Evolutionary conservation across 2,797 vertebrate species (phyloP).

Genomic region (Geotrypetes seraphini): DNA sequence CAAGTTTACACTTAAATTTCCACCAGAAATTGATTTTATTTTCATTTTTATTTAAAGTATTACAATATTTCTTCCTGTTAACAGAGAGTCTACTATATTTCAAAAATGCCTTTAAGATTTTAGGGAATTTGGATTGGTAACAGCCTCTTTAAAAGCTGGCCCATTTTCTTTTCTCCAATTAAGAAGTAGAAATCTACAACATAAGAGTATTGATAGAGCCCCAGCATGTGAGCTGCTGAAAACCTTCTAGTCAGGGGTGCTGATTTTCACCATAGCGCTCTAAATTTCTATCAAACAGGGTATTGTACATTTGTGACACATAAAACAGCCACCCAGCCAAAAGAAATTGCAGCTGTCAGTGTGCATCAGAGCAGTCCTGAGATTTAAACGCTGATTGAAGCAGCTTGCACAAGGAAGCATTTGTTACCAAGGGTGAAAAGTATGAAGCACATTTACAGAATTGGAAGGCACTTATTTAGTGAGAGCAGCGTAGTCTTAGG

Average conservation of each 20-base stretch:
- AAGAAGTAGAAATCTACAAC: constrained; percentile 49
- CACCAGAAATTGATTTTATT: no score
- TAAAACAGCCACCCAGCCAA: constrained; percentile 58
- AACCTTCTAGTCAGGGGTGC: constrained; percentile 41
- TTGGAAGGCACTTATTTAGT: no score
- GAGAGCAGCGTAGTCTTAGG: constrained; percentile 24
- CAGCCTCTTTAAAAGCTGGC: constrained; percentile 29
- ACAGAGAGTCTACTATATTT: no score
- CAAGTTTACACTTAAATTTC: no score
- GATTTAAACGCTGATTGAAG: constrained; percentile 59
- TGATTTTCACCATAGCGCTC: constrained; percentile 54
- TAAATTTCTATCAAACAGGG: constrained; percentile 53
- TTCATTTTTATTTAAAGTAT: no score
- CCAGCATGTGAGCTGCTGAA: constrained; percentile 31
- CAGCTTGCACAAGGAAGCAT: constrained; percentile 38
- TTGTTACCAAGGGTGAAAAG: constrained; percentile 44
- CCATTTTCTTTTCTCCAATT: constrained; percentile 22
- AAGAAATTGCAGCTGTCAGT: constrained; percentile 76
- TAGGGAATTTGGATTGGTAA: constrained; percentile 9
- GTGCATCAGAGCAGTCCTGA: constrained; percentile 50
- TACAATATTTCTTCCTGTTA: no score
- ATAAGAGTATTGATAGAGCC: constrained; percentile 61
- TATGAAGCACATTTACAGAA: constrained; percentile 45
- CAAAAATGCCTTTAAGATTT: constrained; percentile 5
- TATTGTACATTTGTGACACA: constrained; percentile 70